A percentile compares a stretch with the other conserved stretches of the same genome.
phyloP scores from a whole-genome alignment of 2,113 vertebrate genomes.

The Dasyornis broadbenti region DNA sequence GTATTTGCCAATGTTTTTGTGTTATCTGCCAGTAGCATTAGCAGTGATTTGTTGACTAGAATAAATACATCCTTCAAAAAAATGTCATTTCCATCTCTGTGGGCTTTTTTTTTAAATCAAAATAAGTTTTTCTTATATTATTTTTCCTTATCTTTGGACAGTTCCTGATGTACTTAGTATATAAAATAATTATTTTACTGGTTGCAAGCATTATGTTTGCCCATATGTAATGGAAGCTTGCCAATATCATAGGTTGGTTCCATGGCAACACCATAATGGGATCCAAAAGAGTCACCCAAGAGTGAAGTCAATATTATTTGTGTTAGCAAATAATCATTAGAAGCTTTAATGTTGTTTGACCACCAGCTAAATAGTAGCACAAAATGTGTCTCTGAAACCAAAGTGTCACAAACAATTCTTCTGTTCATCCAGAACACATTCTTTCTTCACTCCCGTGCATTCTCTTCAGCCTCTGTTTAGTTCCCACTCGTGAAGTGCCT shows the following conservation, averaged over 20 bases:
- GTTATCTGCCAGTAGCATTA: not conserved
- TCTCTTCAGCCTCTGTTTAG: not conserved
- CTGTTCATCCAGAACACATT: not conserved
- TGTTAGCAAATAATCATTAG: conserved; percentile 4
- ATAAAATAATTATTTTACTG: not conserved
- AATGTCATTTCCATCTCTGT: not conserved
- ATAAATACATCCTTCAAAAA: not conserved
- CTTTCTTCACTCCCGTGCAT: not conserved
- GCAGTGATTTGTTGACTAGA: not conserved
- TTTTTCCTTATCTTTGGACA: not conserved
- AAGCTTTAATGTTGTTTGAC: not conserved
- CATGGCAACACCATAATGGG: not conserved
- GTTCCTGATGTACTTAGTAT: not conserved
- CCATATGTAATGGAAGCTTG: not conserved
- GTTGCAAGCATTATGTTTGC: not conserved
- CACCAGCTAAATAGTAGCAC: not conserved
- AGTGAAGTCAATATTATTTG: not conserved
- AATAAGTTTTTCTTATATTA: not conserved
- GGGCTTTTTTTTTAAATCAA: not conserved
- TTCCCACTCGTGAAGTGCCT: not conserved
- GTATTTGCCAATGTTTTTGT: not conserved
- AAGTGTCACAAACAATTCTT: not conserved
- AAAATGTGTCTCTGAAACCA: not conserved
- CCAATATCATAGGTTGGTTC: not conserved
- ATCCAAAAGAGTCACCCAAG: not conserved